phyloP scores from a whole-genome alignment of 92 coral and sea anemone species.

The Phenganax subtilis region DNA sequence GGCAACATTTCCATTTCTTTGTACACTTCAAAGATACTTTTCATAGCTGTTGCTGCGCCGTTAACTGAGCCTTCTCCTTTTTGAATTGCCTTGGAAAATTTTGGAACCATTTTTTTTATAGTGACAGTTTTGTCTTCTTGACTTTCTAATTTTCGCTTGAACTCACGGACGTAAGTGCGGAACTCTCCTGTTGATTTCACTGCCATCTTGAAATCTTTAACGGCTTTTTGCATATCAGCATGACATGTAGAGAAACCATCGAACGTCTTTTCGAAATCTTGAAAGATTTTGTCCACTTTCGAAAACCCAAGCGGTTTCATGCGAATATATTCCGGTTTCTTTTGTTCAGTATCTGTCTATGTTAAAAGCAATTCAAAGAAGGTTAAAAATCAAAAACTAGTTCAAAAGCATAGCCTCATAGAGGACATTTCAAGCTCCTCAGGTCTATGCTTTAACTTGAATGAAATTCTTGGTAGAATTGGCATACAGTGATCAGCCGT shows the following conservation, averaged over 20 bases:
- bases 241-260: conserved; percentile 9
- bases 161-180: conserved; percentile 2
- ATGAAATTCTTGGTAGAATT: too few species aligned
- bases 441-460: too few species aligned
- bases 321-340: background rate
- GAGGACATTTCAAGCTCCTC: too few species aligned
- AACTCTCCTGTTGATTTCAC: conserved; percentile 7
- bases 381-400: too few species aligned
- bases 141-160: conserved; percentile 21
- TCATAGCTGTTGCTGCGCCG: conserved; percentile 26
- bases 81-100: conserved; percentile 20
- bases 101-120: conserved; percentile 24
- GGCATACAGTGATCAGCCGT: too few species aligned
- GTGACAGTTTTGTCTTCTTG: background rate
- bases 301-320: conserved; percentile 14
- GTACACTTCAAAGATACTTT: conserved; percentile 18
- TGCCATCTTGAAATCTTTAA: conserved; percentile 21
- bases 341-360: too few species aligned
- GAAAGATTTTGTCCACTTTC: conserved; percentile 25
- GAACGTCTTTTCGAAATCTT: conserved; percentile 23
- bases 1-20: conserved; percentile 9
- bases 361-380: too few species aligned
- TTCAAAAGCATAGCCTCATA: too few species aligned
- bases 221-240: conserved; percentile 6
- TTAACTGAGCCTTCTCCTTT: conserved; percentile 1